Percentiles rank a stretch among this genome's conserved stretches.
phyloP scores from a whole-genome alignment of 2,888 invertebrate genomes.

The Drosophila paramelanica region DNA sequence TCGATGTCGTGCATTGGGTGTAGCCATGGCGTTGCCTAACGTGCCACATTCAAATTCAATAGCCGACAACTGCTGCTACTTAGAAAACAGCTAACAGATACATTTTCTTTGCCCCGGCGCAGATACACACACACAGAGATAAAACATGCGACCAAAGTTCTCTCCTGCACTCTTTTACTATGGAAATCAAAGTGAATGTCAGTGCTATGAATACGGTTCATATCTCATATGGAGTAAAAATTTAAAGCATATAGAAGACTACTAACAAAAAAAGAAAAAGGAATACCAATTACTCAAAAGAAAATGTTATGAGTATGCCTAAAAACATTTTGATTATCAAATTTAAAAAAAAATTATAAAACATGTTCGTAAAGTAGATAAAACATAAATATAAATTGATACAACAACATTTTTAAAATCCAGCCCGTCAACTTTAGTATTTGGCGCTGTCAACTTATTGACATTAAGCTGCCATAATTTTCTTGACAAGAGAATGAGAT shows the following conservation, averaged over 20 bases:
- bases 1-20: conserved; percentile 23
- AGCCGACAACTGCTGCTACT: conserved; percentile 51
- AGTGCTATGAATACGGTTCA: not conserved
- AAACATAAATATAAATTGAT: not conserved
- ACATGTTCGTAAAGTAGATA: too few relatives aligned
- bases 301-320: too few relatives aligned
- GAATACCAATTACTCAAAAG: too few relatives aligned
- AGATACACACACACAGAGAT: conserved; percentile 25
- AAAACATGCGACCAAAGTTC: conserved; percentile 17
- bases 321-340: too few relatives aligned
- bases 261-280: too few relatives aligned
- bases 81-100: conserved; percentile 48
- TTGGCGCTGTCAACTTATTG: not conserved
- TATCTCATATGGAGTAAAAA: not conserved
- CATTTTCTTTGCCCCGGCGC: conserved; percentile 33
- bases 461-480: not conserved
- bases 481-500: not conserved
- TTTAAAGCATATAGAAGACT: not conserved
- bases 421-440: not conserved
- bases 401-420: not conserved
- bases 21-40: conserved; percentile 21
- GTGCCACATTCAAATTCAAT: conserved; percentile 66
- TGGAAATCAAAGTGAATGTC: conserved; percentile 19
- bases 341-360: too few relatives aligned
- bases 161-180: not conserved